These are phyloP conservation scores for Radopholus similis DNA, from an alignment of 1,140 invertebrate species.

Conservation along the genomic window DNA sequence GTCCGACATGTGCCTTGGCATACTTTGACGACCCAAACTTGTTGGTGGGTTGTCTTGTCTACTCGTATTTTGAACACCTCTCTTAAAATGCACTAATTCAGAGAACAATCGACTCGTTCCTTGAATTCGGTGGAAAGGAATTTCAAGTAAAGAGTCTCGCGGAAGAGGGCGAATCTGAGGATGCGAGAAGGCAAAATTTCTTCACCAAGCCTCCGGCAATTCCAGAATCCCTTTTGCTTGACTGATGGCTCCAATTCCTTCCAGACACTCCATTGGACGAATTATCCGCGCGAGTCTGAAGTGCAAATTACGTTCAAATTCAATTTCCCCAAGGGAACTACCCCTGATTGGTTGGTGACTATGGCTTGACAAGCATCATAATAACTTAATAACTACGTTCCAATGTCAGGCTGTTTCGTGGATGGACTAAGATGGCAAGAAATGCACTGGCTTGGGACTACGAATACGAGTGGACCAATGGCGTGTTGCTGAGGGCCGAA, in stretches of 20 bases:
- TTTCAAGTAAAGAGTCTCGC: slow-evolving; percentile 29
- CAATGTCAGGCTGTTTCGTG: slow-evolving; percentile 28
- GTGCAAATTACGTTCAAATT: slow-evolving; percentile 46
- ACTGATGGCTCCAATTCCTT: not conserved
- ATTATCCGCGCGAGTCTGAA: slow-evolving; percentile 43
- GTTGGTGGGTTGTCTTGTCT: slow-evolving; percentile 10
- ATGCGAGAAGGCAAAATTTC: not conserved
- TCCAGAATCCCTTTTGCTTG: not conserved
- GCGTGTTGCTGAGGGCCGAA: slow-evolving; percentile 34
- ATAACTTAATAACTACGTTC: not conserved
- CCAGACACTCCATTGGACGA: slow-evolving; percentile 42
- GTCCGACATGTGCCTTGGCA: slow-evolving; percentile 21
- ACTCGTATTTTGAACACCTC: not conserved
- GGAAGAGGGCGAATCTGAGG: not conserved
- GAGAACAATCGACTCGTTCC: not conserved
- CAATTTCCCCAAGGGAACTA: slow-evolving; percentile 34
- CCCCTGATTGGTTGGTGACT: slow-evolving; percentile 14
- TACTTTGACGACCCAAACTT: slow-evolving; percentile 41
- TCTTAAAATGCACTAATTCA: not conserved
- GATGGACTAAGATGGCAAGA: slow-evolving; percentile 24
- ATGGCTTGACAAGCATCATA: not conserved
- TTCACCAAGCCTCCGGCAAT: slow-evolving; percentile 42
- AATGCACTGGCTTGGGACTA: slow-evolving; percentile 33
- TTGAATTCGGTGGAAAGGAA: not conserved
- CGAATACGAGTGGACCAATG: slow-evolving; percentile 41